Evolutionary conservation across 2,888 invertebrate genomes (phyloP).

Genomic region (Cerastis leucographa): DNA sequence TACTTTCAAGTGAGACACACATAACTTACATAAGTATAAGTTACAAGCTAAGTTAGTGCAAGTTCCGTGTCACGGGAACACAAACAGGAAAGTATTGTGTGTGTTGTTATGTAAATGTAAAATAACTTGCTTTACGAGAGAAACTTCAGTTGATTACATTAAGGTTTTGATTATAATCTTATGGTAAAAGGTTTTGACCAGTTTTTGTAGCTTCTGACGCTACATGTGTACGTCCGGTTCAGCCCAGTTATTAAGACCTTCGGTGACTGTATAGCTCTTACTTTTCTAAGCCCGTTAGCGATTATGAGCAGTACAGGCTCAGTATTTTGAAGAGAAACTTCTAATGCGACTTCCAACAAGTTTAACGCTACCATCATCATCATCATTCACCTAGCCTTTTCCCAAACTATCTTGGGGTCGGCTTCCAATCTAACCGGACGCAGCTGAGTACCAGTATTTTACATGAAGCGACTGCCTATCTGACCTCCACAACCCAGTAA

Average conservation of each 20-base stretch:
- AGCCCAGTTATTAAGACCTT: not conserved
- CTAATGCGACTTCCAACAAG: no score
- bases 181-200: not conserved
- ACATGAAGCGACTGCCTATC: no score
- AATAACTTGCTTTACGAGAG: slow-evolving; percentile 35
- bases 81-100: slow-evolving; percentile 56
- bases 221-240: not conserved
- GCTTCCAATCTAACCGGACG: no score
- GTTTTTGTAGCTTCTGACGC: not conserved
- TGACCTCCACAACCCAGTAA: no score
- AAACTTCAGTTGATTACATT: slow-evolving; percentile 26
- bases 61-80: slow-evolving; percentile 65
- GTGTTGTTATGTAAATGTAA: slow-evolving; percentile 55
- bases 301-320: no score
- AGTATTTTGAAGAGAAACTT: no score
- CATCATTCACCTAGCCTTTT: no score
- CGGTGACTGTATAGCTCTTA: no score
- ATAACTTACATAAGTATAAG: slow-evolving; percentile 38
- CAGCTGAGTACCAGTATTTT: no score
- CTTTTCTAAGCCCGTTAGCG: no score
- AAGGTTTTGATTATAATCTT: slow-evolving; percentile 4
- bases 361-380: no score
- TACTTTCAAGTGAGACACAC: slow-evolving; percentile 36
- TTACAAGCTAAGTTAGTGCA: slow-evolving; percentile 20
- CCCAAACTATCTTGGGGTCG: no score